Evolutionary conservation across 2,888 invertebrate species (phyloP).

Genomic region (Opisthograptis luteolata): DNA sequence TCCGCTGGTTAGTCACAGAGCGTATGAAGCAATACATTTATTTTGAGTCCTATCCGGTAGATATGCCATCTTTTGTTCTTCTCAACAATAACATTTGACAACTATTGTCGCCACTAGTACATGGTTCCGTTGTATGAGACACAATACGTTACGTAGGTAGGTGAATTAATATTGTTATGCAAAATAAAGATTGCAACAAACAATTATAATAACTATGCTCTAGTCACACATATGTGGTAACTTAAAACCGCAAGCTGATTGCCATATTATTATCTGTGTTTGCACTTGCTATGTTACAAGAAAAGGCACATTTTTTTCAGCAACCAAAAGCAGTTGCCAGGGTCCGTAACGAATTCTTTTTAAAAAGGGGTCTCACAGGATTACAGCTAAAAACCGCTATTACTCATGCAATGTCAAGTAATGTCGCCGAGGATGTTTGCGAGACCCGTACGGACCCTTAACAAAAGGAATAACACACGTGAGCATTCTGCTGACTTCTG

Average conservation of each 20-base stretch:
- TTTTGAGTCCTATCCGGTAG: conserved; percentile 24
- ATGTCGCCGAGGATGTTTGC: conserved; percentile 49
- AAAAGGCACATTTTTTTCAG: neutral
- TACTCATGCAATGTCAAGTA: conserved; percentile 52
- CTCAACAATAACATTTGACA: conserved; percentile 56
- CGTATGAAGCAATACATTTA: conserved; percentile 17
- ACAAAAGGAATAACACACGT: conserved; percentile 68
- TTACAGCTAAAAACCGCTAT: conserved; percentile 29
- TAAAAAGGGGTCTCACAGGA: conserved; percentile 12
- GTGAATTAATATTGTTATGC: neutral
- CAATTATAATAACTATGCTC: neutral
- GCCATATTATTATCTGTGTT: conserved; percentile 1
- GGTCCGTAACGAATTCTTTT: conserved; percentile 15
- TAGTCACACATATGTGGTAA: conserved; percentile 1
- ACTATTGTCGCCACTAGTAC: conserved; percentile 44
- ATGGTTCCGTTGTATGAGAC: conserved; percentile 18
- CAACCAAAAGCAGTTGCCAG: neutral
- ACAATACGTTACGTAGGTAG: conserved; percentile 13
- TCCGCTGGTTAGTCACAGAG: conserved; percentile 1
- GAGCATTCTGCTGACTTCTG: conserved; percentile 57
- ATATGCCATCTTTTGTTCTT: conserved; percentile 45
- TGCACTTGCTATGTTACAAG: neutral
- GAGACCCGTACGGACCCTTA: conserved; percentile 44
- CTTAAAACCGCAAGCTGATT: conserved; percentile 1
- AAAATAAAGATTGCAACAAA: neutral